Conservation (phyloP, 2,113 vertebrate species). For the Lampris megalopsis region DNA sequence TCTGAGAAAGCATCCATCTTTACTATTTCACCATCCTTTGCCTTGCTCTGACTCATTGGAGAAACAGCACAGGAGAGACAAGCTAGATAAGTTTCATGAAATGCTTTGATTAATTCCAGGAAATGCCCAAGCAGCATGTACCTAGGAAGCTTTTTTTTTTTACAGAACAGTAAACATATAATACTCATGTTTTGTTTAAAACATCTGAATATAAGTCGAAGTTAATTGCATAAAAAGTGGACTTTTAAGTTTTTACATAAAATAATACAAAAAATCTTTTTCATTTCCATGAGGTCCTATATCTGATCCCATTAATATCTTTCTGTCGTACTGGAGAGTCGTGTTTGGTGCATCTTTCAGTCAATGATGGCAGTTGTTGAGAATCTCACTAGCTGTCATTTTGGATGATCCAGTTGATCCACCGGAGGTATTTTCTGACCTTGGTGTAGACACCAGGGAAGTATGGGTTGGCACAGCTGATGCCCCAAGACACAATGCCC, state of each 20-base stretch:
- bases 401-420: constrained; percentile 72
- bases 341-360: neutral
- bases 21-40: constrained; percentile 38
- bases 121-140: too few relatives aligned
- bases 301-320: constrained; percentile 1
- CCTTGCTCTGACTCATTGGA: neutral
- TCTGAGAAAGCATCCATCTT: constrained; percentile 56
- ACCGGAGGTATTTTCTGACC: constrained; percentile 78
- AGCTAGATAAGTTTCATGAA: neutral
- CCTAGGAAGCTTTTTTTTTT: too few relatives aligned
- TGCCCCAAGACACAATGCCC: constrained; percentile 87
- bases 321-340: constrained; percentile 4
- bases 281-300: neutral
- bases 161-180: too few relatives aligned
- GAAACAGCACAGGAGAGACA: neutral
- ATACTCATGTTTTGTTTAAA: too few relatives aligned
- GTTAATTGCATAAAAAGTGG: too few relatives aligned
- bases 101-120: too few relatives aligned
- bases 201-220: neutral
- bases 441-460: constrained; percentile 85
- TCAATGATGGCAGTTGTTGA: neutral
- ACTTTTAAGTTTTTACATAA: neutral
- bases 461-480: constrained; percentile 77
- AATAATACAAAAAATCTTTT: neutral
- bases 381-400: constrained; percentile 35